Evolutionary conservation across 2,888 invertebrate species (phyloP), one percentile per base, ranked within the genome.

Genomic region (Drosophila helvetica): DNA sequence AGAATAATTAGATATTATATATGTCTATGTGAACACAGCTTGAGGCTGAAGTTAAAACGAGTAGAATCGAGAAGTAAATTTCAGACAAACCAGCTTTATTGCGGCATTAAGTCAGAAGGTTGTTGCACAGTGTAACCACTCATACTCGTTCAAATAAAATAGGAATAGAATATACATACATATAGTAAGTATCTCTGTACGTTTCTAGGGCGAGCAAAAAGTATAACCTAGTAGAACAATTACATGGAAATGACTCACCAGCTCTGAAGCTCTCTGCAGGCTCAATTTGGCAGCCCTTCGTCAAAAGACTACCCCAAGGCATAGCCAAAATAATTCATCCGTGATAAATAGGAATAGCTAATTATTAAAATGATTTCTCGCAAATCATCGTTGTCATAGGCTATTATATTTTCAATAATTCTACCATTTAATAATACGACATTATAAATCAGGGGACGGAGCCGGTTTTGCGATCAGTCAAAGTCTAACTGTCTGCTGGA

Each of bases 391-490:
- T 55, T 62, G 64, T 50, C 46, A 42, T 48, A 46, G 47, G 45
- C 30, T 53, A 27, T 38, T 45, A 52, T 46, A 43, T 47, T 56
- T 52, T 56, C 68, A 57, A 67, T 74, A 51, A 61, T 30, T 55
- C 71, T 74, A 70, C 55, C 43, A 84, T 53, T 70, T 71, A 81
- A 79, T 81, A 65, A 77, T 67, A 77, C 59, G 60, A 61, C 56
- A 86, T 73, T 85, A 79, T 78, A 85, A 71, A 68, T 66, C 71
- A 67, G 68, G 22, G 61, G 52, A 56, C 55, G 38, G 50, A 79
- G 77, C 87, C 77, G 85, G 87, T 87, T 84, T 78, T 73, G 43
- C 62, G 61, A 59, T 79, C 75, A 81, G 77, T 77, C 67, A 66
- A 73, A 71, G 79, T 74, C 63, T 53, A 75, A 58, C 62, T 50